These are phyloP conservation scores for Phymanthus crucifer DNA, from an alignment of 92 coral and sea anemone genomes.

Conservation along the genomic window DNA sequence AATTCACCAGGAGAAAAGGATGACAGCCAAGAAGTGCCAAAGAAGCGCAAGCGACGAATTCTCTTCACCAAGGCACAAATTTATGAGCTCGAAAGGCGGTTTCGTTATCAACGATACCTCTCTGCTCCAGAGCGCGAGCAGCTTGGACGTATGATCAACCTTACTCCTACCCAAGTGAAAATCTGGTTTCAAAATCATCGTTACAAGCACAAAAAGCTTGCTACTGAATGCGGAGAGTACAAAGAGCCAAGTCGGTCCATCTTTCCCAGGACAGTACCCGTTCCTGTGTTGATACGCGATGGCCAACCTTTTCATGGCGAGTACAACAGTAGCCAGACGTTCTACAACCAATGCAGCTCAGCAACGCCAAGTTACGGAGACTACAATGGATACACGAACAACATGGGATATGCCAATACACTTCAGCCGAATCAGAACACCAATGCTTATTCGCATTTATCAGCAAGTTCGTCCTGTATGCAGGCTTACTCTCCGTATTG, in stretches of 20 bases:
- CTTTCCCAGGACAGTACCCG: constrained; percentile 88
- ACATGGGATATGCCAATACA: constrained; percentile 56
- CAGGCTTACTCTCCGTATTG: constrained; percentile 69
- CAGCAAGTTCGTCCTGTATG: constrained; percentile 76
- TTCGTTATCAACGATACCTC: constrained; percentile 95
- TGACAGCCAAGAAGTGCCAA: constrained; percentile 66
- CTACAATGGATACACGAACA: constrained; percentile 53
- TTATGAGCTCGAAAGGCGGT: constrained; percentile 94
- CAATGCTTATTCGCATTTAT: constrained; percentile 62
- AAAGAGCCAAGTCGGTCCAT: constrained; percentile 77
- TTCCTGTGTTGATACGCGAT: constrained; percentile 92
- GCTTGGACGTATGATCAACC: constrained; percentile 94
- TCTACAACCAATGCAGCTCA: constrained; percentile 39
- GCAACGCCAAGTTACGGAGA: constrained; percentile 38
- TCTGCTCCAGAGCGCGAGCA: constrained; percentile 99
- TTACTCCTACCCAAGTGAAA: constrained; percentile 97
- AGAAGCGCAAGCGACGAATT: constrained; percentile 94
- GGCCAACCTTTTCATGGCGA: constrained; percentile 83
- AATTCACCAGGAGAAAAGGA: constrained; percentile 56
- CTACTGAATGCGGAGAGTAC: constrained; percentile 92
- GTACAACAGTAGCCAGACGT: constrained; percentile 48
- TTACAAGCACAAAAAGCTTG: constrained; percentile 95
- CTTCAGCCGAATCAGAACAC: constrained; percentile 63
- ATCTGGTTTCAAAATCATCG: constrained; percentile 99
- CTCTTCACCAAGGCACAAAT: constrained; percentile 97